phyloP scores from a whole-genome alignment of 2,888 invertebrate genomes.

The Macrophya annulata region DNA sequence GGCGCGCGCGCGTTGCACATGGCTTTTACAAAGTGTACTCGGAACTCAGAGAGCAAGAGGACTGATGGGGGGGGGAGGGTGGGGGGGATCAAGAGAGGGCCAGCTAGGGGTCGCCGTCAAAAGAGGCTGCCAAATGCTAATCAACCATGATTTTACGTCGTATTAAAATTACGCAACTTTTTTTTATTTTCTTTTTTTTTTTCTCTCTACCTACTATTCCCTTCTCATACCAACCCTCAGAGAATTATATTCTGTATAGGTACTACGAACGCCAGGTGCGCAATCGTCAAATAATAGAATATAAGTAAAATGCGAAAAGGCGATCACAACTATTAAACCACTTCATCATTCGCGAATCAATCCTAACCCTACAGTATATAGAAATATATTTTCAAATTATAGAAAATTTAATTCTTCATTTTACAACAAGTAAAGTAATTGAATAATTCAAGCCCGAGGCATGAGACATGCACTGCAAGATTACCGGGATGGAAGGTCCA shows the following conservation, averaged over 20 bases:
- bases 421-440: background rate
- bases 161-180: slow-evolving; percentile 41
- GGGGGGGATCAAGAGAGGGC: slow-evolving; percentile 7
- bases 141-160: slow-evolving; percentile 62
- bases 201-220: background rate
- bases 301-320: slow-evolving; percentile 13
- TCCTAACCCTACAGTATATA: too few relatives aligned
- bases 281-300: background rate
- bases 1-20: slow-evolving; percentile 11
- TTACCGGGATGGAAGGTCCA: slow-evolving; percentile 33
- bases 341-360: background rate
- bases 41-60: slow-evolving; percentile 8
- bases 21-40: slow-evolving; percentile 33
- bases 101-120: slow-evolving; percentile 30
- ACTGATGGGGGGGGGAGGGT: background rate
- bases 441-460: slow-evolving; percentile 11
- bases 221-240: background rate
- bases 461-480: slow-evolving; percentile 10
- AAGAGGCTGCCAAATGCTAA: slow-evolving; percentile 63
- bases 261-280: slow-evolving; percentile 13
- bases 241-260: background rate
- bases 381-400: background rate
- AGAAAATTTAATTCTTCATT: background rate
- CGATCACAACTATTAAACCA: background rate
- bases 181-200: background rate